Percentiles rank a stretch among this genome's conserved stretches.
phyloP scores from a whole-genome alignment of 2,113 vertebrate species.

The Nycticebus coucang region DNA sequence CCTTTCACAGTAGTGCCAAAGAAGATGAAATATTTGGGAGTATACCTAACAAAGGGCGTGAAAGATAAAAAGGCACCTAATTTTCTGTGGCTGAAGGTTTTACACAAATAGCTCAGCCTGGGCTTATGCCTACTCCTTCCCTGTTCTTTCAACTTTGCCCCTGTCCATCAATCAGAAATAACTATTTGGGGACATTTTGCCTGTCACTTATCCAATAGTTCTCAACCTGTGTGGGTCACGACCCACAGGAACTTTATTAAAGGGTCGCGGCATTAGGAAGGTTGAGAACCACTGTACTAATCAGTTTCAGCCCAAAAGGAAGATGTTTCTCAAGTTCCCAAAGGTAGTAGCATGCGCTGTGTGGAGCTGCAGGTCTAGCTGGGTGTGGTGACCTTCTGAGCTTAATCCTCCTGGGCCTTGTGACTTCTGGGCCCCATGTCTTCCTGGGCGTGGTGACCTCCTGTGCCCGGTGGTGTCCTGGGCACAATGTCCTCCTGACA shows the following conservation, averaged over 20 bases:
- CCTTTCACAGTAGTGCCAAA: too few relatives aligned
- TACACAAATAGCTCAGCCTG: background rate
- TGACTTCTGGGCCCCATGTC: too few relatives aligned
- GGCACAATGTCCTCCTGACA: slow-evolving; percentile 58
- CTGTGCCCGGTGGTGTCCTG: too few relatives aligned
- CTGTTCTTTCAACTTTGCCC: background rate
- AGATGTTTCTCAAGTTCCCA: slow-evolving; percentile 57
- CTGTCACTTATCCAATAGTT: background rate
- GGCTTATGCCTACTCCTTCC: background rate
- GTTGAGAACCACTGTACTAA: too few relatives aligned
- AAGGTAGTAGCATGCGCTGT: slow-evolving; percentile 5
- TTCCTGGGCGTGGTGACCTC: too few relatives aligned
- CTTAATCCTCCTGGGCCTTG: too few relatives aligned
- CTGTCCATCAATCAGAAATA: background rate
- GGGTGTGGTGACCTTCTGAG: slow-evolving; percentile 62
- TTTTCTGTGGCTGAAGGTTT: background rate
- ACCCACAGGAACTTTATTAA: too few relatives aligned
- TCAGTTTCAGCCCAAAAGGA: slow-evolving; percentile 29
- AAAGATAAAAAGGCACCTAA: background rate
- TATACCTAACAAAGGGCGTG: too few relatives aligned
- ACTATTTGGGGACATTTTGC: slow-evolving; percentile 46
- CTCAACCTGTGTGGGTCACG: too few relatives aligned
- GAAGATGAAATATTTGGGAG: too few relatives aligned
- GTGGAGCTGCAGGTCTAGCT: slow-evolving; percentile 47
- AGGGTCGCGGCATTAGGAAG: too few relatives aligned